These are phyloP conservation scores for Lampropteryx suffumata DNA, from an alignment of 2,888 invertebrate genomes.

Conservation along the genomic window DNA sequence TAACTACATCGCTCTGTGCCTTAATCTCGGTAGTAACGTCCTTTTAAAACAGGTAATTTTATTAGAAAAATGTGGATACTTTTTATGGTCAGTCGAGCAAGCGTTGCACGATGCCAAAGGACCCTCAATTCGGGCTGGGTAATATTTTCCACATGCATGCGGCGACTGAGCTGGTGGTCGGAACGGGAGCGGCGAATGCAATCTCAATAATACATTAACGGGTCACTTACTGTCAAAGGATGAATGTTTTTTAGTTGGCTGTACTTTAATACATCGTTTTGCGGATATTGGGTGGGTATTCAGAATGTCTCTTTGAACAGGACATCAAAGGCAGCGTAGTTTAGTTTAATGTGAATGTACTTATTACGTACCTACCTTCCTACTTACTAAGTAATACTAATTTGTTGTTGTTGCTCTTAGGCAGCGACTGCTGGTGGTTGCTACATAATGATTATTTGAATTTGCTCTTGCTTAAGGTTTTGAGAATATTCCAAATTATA, in stretches of 20 bases:
- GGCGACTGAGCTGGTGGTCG: constrained; percentile 29
- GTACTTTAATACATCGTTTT: constrained; percentile 58
- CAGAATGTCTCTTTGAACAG: constrained; percentile 52
- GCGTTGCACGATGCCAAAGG: constrained; percentile 53
- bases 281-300: constrained; percentile 48
- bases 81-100: constrained; percentile 74
- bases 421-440: too few relatives aligned
- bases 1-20: constrained; percentile 79
- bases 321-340: constrained; percentile 51
- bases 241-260: constrained; percentile 53
- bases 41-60: constrained; percentile 83
- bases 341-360: constrained; percentile 10
- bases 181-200: constrained; percentile 50
- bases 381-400: too few relatives aligned
- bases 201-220: constrained; percentile 63
- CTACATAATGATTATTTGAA: too few relatives aligned
- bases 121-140: constrained; percentile 41
- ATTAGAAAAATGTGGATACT: constrained; percentile 77
- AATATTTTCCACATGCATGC: constrained; percentile 59
- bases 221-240: constrained; percentile 67
- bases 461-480: too few relatives aligned
- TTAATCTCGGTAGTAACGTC: constrained; percentile 82
- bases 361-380: too few relatives aligned
- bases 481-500: too few relatives aligned
- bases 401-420: too few relatives aligned